A percentile compares a stretch with the other conserved stretches of the same genome.
These are phyloP conservation scores for Dryadula phaetusa DNA, from an alignment of 2,888 invertebrate genomes.

Conservation along the genomic window DNA sequence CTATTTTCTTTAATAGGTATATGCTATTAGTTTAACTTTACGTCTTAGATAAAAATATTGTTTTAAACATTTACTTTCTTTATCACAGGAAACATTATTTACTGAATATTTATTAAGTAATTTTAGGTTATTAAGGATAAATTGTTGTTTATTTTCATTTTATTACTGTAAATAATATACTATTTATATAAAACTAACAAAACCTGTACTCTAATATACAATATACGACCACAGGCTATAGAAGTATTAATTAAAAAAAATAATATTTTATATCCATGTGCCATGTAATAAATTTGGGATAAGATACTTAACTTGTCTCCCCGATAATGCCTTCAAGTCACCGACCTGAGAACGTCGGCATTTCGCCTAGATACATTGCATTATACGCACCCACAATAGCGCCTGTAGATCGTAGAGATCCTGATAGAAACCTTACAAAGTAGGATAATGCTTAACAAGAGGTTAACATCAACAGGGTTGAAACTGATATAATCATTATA, in stretches of 20 bases:
- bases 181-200: neutral
- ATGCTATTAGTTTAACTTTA: neutral
- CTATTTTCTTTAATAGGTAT: constrained; percentile 37
- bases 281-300: constrained; percentile 20
- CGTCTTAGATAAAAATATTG: constrained; percentile 7
- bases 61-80: neutral
- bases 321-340: constrained; percentile 54
- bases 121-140: neutral
- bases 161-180: neutral
- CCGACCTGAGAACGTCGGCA: constrained; percentile 62
- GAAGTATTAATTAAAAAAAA: neutral
- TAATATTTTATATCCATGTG: constrained; percentile 12
- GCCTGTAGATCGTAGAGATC: constrained; percentile 43
- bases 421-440: constrained; percentile 28
- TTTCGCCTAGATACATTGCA: constrained; percentile 69
- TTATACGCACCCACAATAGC: constrained; percentile 59
- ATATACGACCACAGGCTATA: neutral
- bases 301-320: constrained; percentile 35
- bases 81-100: neutral
- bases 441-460: constrained; percentile 28
- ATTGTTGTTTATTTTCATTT: neutral
- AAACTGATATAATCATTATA: neutral
- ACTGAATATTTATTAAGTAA: constrained; percentile 6
- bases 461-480: constrained; percentile 36
- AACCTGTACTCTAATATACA: neutral